Evolutionary conservation across 1,140 invertebrate genomes (phyloP), one percentile per base, ranked within the genome.

Genomic region (Drosophila ohnishii): DNA sequence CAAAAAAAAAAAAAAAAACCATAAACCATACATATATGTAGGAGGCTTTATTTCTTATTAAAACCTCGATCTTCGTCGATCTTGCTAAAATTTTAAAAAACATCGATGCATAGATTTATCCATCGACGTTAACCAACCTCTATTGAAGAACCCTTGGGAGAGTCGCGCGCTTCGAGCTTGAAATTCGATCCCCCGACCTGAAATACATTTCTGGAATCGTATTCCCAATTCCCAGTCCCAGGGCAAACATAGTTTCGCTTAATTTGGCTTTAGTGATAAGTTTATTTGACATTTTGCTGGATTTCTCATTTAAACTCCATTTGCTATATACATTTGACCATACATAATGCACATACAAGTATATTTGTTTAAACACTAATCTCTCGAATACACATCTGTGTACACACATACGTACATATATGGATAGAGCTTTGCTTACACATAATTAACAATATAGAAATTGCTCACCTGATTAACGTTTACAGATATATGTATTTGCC

Each of bases 381-480:
- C 55, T 67, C 55, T 75, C 58, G 58, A 69, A 66, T 80, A 69
- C 72, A 71, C 58, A 40, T 60, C 50, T 57, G 60, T 73, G 50
- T 63, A 55, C 58, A 71, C 45, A 78, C 50, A 69, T 64, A 67
- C 40, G 59, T 37, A 65, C 53, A 44, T 66, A 53, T 63, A 61
- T 66, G 63, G 55, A 70, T 80, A 66, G 65, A 87, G 78, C 67
- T 87, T 86, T 78, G 56, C 83, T 86, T 87, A 88, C 59, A 88
- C 76, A 84, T 87, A 87, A 88, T 88, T 87, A 87, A 87, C 83
- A 87, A 88, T 87, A 78, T 88, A 58, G 78, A 88, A 87, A 87
- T 87, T 87, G 83, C 84, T 87, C 84, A 87, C 83, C 83, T 87
- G 83, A 87, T 84, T 87, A 88, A 74, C 53, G 73, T 71, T 87